Evolutionary conservation across 2,113 vertebrate species (phyloP).

Genomic region (Hylia prasina): DNA sequence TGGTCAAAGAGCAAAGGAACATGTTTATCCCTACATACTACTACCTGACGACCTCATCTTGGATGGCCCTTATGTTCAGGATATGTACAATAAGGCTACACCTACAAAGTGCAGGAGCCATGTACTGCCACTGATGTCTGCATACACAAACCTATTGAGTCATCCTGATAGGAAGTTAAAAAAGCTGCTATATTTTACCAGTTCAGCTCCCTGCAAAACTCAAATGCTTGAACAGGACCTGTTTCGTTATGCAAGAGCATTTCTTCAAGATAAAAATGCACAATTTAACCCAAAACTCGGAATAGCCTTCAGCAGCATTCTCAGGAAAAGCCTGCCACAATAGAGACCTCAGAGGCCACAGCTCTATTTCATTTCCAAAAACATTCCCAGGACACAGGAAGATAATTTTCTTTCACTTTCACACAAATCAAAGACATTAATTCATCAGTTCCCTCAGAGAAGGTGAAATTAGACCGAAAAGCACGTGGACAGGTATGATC

Average conservation of each 20-base stretch:
- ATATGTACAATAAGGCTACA: not conserved
- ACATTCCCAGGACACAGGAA: not conserved
- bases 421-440: not conserved
- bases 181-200: not conserved
- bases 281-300: not conserved
- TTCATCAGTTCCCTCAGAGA: not conserved
- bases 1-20: not conserved
- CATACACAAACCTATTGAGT: not conserved
- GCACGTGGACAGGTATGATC: rapidly evolving
- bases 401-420: not conserved
- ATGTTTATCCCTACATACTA: not conserved
- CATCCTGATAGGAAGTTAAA: not conserved
- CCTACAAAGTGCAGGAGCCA: not conserved
- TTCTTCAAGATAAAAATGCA: not conserved
- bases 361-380: not conserved
- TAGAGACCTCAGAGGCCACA: not conserved
- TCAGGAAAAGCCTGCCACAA: not conserved
- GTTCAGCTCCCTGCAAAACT: not conserved
- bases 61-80: not conserved
- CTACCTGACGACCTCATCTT: not conserved
- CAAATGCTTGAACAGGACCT: not conserved
- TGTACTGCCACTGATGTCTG: not conserved
- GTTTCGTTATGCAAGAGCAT: not conserved
- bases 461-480: not conserved
- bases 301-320: not conserved